A percentile compares a stretch with the other conserved stretches of the same genome.
These are phyloP conservation scores for Baryphthengus martii DNA, from an alignment of 2,113 vertebrate species.

Conservation along the genomic window DNA sequence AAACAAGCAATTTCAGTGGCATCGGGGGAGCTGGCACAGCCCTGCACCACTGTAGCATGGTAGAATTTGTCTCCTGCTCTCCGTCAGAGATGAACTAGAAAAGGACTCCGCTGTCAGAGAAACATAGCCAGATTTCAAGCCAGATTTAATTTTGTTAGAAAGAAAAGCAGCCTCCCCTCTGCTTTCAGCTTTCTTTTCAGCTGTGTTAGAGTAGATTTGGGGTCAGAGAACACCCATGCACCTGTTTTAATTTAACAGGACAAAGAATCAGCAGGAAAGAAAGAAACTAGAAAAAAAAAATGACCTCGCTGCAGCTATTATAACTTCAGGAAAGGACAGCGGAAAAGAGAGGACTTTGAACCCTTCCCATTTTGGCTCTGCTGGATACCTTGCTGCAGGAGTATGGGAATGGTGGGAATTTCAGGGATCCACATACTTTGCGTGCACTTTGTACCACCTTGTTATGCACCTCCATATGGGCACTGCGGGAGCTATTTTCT, in stretches of 20 bases:
- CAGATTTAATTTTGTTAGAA: background rate
- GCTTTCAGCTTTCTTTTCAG: background rate
- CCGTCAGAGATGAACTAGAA: background rate
- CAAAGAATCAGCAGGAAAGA: constrained; percentile 28
- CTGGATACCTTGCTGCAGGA: background rate
- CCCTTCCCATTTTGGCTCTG: constrained; percentile 1
- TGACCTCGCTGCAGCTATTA: constrained; percentile 25
- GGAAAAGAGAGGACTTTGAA: constrained; percentile 5
- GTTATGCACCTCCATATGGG: rapidly evolving
- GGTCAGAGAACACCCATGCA: constrained; percentile 27
- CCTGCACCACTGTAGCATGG: background rate
- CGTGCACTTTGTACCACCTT: background rate
- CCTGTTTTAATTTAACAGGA: constrained; percentile 5
- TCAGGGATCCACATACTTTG: background rate
- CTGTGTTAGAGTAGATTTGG: background rate
- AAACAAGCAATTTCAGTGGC: background rate
- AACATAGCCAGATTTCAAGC: background rate
- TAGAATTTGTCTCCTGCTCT: background rate
- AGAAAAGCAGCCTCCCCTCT: background rate
- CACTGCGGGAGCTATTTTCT: background rate
- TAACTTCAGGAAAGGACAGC: background rate
- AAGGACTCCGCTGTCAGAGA: background rate
- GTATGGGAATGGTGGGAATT: background rate
- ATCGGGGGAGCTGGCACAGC: background rate
- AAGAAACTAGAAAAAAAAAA: constrained; percentile 9